phyloP scores from a whole-genome alignment of 2,888 invertebrate species.

The Oligia latruncula region DNA sequence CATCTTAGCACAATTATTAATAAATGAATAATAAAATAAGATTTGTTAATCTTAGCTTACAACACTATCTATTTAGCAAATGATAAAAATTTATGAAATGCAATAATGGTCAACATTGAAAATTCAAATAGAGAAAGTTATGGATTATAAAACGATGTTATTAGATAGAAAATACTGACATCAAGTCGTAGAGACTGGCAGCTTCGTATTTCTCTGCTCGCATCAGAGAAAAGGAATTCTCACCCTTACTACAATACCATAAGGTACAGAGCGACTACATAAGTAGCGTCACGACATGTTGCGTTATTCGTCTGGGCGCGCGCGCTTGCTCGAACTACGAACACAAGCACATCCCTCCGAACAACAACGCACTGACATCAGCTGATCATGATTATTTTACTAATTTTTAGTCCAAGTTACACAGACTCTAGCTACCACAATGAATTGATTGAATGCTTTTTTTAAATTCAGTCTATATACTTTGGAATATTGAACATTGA shows the following conservation, averaged over 20 bases:
- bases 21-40: conserved; percentile 67
- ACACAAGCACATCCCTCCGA: conserved; percentile 66
- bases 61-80: conserved; percentile 64
- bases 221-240: conserved; percentile 87
- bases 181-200: conserved; percentile 69
- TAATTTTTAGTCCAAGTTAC: conserved; percentile 31
- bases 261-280: conserved; percentile 68
- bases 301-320: conserved; percentile 49
- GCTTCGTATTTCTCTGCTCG: conserved; percentile 88
- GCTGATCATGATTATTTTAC: conserved; percentile 20
- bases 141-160: conserved; percentile 37
- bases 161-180: conserved; percentile 40
- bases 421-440: conserved; percentile 49
- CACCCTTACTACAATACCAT: conserved; percentile 74
- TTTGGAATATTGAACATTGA: conserved; percentile 67
- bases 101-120: conserved; percentile 58
- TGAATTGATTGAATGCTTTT: conserved; percentile 64
- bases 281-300: conserved; percentile 51
- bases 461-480: conserved; percentile 70
- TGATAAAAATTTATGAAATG: conserved; percentile 62
- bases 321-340: conserved; percentile 68
- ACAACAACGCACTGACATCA: conserved; percentile 59
- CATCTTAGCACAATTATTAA: conserved; percentile 73
- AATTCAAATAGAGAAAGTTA: conserved; percentile 50
- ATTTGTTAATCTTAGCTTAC: conserved; percentile 69